Conservation (phyloP, 2,888 invertebrate species). For the Laothoe populi region DNA sequence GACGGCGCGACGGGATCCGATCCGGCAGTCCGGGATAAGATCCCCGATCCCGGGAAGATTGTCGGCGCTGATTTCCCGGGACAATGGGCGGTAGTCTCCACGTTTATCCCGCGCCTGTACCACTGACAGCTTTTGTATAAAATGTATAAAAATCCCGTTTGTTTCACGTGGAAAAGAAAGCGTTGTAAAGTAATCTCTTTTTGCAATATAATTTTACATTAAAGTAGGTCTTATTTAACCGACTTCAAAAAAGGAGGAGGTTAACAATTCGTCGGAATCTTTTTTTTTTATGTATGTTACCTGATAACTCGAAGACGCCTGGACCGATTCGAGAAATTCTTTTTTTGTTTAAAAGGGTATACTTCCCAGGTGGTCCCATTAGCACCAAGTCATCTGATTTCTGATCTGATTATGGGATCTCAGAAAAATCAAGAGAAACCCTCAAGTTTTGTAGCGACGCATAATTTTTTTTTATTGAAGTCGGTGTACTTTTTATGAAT, state of each 20-base stretch:
- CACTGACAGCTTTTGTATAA: slow-evolving; percentile 65
- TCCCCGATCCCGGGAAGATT: slow-evolving; percentile 65
- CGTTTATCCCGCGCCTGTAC: slow-evolving; percentile 56
- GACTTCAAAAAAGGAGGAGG: no score
- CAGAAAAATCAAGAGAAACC: no score
- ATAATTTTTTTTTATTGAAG: no score
- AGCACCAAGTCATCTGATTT: no score
- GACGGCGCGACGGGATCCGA: slow-evolving; percentile 58
- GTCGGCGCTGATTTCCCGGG: slow-evolving; percentile 69
- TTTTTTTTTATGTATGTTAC: no score
- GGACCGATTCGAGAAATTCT: no score
- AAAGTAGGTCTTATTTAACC: neutral
- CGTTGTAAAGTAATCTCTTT: slow-evolving; percentile 20
- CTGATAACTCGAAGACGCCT: no score
- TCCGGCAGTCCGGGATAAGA: slow-evolving; percentile 64
- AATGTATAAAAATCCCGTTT: slow-evolving; percentile 48
- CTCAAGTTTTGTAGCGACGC: no score
- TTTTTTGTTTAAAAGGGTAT: no score
- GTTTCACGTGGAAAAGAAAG: slow-evolving; percentile 32
- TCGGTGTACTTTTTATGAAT: no score
- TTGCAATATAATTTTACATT: slow-evolving; percentile 33
- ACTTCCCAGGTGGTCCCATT: no score
- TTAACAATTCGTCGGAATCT: slow-evolving; percentile 21
- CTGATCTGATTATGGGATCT: no score
- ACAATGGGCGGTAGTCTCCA: slow-evolving; percentile 61